Conservation (phyloP, 2,113 vertebrate genomes). For the Dicerorhinus sumatrensis region DNA sequence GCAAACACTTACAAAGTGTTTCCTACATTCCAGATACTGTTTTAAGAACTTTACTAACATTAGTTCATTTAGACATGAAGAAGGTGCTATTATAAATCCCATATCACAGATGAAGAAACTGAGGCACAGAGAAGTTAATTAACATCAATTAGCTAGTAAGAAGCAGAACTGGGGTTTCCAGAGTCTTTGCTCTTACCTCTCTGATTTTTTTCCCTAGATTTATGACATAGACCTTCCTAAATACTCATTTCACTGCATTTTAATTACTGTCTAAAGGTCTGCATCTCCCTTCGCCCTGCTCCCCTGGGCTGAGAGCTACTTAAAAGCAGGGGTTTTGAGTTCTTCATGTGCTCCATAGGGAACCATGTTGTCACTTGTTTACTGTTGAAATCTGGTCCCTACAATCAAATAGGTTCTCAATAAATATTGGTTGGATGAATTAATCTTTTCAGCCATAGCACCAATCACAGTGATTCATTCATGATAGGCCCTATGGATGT, state of each 20-base stretch:
- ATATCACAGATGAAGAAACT: background rate
- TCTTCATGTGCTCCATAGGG: background rate
- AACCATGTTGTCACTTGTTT: background rate
- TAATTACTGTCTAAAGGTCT: background rate
- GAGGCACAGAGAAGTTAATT: background rate
- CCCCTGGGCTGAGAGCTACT: background rate
- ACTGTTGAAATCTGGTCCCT: background rate
- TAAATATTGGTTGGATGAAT: background rate
- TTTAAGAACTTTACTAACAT: slow-evolving; percentile 24
- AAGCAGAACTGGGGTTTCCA: background rate
- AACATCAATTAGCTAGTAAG: background rate
- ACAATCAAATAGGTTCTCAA: background rate
- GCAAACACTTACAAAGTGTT: background rate
- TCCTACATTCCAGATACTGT: background rate
- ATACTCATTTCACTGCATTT: background rate
- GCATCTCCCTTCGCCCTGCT: background rate
- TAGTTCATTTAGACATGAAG: background rate
- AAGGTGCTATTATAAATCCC: background rate
- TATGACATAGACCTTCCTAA: background rate
- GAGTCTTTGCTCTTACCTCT: background rate
- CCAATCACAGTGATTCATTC: background rate
- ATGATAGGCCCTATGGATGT: background rate
- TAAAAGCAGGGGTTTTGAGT: background rate
- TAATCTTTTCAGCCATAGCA: background rate
- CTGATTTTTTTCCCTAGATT: background rate